phyloP scores from a whole-genome alignment of 2,113 vertebrate genomes.

The Lophochroa leadbeateri region DNA sequence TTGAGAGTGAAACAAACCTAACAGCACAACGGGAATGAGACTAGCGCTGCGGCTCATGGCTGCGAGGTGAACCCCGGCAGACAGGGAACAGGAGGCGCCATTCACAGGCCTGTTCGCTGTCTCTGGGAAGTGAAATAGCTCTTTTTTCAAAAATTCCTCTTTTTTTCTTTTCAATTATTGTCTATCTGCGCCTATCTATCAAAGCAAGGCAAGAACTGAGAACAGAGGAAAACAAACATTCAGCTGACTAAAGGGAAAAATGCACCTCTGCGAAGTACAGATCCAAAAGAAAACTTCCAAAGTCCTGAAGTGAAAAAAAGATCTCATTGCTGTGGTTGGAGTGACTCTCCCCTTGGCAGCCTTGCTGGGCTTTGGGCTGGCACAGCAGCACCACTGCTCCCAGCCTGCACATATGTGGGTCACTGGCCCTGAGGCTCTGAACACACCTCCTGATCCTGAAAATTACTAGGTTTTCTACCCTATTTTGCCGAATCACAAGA shows the following conservation, averaged over 20 bases:
- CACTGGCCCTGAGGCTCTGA: background rate
- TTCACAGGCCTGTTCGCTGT: conserved; percentile 8
- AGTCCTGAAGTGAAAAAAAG: background rate
- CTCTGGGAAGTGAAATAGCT: background rate
- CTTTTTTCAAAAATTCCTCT: background rate
- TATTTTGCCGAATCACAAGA: background rate
- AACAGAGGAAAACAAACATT: conserved; percentile 16
- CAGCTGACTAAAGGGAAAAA: conserved; percentile 27
- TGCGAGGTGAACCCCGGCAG: conserved; percentile 11
- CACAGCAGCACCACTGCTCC: background rate
- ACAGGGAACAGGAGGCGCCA: conserved; percentile 24
- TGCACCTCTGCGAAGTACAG: background rate
- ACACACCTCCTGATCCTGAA: background rate
- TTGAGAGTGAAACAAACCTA: background rate
- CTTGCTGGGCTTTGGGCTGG: background rate
- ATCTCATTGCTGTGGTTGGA: background rate
- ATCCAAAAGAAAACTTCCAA: background rate
- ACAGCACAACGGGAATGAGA: background rate
- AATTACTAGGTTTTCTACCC: background rate
- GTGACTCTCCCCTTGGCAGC: background rate
- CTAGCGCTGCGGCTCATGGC: background rate
- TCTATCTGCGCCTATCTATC: background rate
- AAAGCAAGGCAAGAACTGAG: background rate
- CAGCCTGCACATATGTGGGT: rapidly evolving
- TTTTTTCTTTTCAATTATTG: background rate